A percentile compares a stretch with the other conserved stretches of the same genome.
Evolutionary conservation across 2,888 invertebrate genomes (phyloP).

Genomic region (Horisme vitalbata): DNA sequence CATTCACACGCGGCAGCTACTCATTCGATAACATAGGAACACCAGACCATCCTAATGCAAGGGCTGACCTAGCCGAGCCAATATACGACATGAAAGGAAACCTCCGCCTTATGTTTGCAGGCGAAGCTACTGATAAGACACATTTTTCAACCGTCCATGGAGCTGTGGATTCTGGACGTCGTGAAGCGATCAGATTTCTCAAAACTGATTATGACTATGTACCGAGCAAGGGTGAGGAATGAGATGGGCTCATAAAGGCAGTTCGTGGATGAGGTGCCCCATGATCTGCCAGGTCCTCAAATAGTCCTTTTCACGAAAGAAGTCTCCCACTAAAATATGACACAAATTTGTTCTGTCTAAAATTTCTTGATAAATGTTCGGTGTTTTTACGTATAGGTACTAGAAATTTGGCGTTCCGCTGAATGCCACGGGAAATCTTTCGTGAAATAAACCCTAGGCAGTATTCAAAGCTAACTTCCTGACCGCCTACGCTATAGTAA

Average conservation of each 20-base stretch:
- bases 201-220: not conserved
- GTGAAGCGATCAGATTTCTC: conserved; percentile 10
- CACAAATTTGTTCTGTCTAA: too few species aligned
- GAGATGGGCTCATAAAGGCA: not conserved
- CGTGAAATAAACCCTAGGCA: too few species aligned
- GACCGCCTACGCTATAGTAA: too few species aligned
- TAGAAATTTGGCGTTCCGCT: too few species aligned
- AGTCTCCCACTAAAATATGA: too few species aligned
- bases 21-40: conserved; percentile 12
- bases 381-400: too few species aligned
- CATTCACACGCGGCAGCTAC: conserved; percentile 14
- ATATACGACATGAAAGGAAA: not conserved
- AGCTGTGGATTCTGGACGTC: conserved; percentile 7
- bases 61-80: conserved; percentile 4
- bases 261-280: not conserved
- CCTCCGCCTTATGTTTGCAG: conserved; percentile 12
- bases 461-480: too few species aligned
- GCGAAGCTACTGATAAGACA: conserved; percentile 8
- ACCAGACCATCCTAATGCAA: not conserved
- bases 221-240: not conserved
- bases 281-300: not conserved
- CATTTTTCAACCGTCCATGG: conserved; percentile 21
- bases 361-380: too few species aligned
- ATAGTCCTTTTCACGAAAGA: too few species aligned
- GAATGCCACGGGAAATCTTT: too few species aligned